Conservation (phyloP, 2,113 vertebrate genomes). For the Pardalotus punctatus region DNA sequence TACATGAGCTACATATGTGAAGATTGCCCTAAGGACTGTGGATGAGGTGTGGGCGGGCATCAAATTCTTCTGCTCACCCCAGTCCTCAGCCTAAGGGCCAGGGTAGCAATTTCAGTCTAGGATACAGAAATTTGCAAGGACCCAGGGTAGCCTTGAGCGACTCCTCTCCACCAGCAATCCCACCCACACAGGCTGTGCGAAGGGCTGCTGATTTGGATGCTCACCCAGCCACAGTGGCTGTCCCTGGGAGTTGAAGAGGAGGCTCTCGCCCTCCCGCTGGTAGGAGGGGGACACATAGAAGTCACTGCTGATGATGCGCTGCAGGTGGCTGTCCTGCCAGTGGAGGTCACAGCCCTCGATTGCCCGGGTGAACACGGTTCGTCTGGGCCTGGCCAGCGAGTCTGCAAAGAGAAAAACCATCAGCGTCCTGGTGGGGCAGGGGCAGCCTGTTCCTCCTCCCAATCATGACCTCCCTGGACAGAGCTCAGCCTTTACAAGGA, state of each 20-base stretch:
- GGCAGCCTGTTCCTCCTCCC: background rate
- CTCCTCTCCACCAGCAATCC: background rate
- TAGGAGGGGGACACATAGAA: slow-evolving; percentile 90
- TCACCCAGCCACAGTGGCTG: slow-evolving; percentile 95
- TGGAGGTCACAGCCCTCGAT: slow-evolving; percentile 96
- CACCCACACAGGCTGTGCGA: background rate
- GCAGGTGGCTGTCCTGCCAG: slow-evolving; percentile 98
- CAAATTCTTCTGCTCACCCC: background rate
- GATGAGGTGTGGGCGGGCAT: background rate
- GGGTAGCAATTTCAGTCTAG: background rate
- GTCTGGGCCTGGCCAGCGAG: slow-evolving; percentile 87
- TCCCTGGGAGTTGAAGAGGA: slow-evolving; percentile 95
- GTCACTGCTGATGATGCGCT: slow-evolving; percentile 97
- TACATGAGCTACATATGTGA: background rate
- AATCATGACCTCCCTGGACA: background rate
- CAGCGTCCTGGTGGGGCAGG: background rate
- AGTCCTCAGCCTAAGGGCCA: background rate
- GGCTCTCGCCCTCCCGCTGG: slow-evolving; percentile 90
- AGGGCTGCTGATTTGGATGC: background rate
- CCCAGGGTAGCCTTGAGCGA: background rate
- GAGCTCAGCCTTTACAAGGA: background rate
- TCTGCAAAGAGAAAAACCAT: slow-evolving; percentile 71
- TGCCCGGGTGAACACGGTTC: slow-evolving; percentile 94
- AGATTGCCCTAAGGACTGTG: background rate
- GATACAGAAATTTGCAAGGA: background rate